These are phyloP conservation scores for Rattus rattus DNA, from an alignment of 2,113 vertebrate genomes.

Conservation along the genomic window DNA sequence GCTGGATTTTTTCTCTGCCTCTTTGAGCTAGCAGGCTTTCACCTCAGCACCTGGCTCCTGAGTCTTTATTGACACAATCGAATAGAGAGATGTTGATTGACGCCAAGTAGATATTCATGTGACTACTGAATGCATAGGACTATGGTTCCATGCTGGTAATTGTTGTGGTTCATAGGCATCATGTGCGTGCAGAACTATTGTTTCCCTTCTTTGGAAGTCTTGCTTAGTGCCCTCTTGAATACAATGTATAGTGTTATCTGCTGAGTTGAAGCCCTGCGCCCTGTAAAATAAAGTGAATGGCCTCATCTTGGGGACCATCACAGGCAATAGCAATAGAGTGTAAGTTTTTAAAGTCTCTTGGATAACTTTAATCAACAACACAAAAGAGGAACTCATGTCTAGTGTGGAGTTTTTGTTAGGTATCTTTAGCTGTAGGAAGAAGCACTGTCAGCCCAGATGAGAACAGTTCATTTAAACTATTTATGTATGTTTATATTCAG, in stretches of 20 bases:
- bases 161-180: too few species aligned
- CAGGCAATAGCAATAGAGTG: not conserved
- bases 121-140: not conserved
- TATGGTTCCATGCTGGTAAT: not conserved
- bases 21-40: too few species aligned
- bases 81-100: not conserved
- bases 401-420: not conserved
- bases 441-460: not conserved
- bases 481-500: not conserved
- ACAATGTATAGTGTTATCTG: too few species aligned
- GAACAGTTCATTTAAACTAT: not conserved
- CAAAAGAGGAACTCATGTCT: not conserved
- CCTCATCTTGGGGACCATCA: not conserved
- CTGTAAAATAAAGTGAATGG: too few species aligned
- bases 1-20: too few species aligned
- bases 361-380: not conserved
- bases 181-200: too few species aligned
- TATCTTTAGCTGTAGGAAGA: not conserved
- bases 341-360: not conserved
- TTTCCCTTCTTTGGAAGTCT: not conserved
- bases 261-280: too few species aligned
- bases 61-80: too few species aligned
- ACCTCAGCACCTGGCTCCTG: too few species aligned
- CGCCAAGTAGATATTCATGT: too few species aligned
- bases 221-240: not conserved